Conservation (phyloP, 2,113 vertebrate genomes). For the Tachysurus fulvidraco region DNA sequence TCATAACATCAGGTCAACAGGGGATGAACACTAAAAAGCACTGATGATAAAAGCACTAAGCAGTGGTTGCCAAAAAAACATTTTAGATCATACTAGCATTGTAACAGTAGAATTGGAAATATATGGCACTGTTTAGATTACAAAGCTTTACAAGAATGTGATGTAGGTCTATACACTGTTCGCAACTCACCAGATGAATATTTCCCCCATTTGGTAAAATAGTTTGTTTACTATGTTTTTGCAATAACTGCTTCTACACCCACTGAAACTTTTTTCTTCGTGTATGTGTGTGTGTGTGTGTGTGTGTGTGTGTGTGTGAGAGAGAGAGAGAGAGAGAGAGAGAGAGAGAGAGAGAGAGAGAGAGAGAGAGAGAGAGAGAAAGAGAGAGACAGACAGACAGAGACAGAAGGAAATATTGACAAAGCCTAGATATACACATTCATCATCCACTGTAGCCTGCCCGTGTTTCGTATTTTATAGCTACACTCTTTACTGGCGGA, state of each 20-base stretch:
- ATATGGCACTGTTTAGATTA: not conserved
- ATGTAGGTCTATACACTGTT: not conserved
- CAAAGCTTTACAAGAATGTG: not conserved
- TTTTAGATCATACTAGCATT: not conserved
- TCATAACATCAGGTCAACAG: not conserved
- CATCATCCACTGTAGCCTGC: constrained; percentile 76
- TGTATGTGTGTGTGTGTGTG: not conserved
- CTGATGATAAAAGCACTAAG: not conserved
- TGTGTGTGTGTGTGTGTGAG: no score
- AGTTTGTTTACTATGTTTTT: not conserved
- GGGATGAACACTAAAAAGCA: not conserved
- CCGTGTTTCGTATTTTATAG: constrained; percentile 75
- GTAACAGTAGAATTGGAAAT: not conserved
- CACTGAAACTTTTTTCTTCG: not conserved
- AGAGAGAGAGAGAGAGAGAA: constrained; percentile 30
- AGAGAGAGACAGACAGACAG: constrained; percentile 54
- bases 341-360: constrained; percentile 31
- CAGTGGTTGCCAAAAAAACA: not conserved
- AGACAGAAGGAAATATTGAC: constrained; percentile 82
- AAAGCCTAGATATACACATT: constrained; percentile 81
- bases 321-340: no score
- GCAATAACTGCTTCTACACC: not conserved
- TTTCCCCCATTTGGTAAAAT: not conserved
- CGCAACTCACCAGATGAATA: not conserved
- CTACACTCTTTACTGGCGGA: constrained; percentile 76